Percentiles rank a stretch among this genome's conserved stretches.
Conservation (phyloP, 2,113 vertebrate genomes). For the Astur gentilis region DNA sequence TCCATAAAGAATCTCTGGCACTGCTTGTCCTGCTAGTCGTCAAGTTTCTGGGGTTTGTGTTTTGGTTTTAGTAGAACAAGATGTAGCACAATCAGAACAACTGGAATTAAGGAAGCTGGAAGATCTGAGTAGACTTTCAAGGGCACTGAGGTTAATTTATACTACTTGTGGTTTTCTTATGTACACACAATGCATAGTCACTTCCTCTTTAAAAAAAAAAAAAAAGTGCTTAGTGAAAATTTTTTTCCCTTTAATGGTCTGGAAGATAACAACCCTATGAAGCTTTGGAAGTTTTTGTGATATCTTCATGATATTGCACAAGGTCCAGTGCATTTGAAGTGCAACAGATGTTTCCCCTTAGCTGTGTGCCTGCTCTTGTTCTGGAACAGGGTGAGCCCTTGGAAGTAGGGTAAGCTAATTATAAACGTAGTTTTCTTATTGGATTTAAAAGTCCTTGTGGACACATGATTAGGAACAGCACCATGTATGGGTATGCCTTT, state of each 20-base stretch:
- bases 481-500: neutral
- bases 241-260: slow-evolving; percentile 20
- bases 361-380: neutral
- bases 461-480: neutral
- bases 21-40: neutral
- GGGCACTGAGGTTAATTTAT: slow-evolving; percentile 2
- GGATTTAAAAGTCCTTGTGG: neutral
- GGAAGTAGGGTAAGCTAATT: neutral
- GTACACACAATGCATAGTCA: slow-evolving; percentile 2
- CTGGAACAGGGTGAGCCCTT: neutral
- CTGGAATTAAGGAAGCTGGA: neutral
- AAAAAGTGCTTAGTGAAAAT: neutral
- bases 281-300: neutral
- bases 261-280: neutral
- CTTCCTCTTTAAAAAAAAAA: neutral
- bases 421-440: neutral
- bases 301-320: slow-evolving; percentile 6
- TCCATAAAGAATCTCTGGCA: neutral
- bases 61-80: neutral
- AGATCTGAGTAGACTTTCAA: neutral
- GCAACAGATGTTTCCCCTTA: neutral
- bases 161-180: slow-evolving; percentile 13
- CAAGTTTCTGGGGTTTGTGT: neutral
- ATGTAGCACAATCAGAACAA: neutral
- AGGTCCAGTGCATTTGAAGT: neutral